phyloP scores from a whole-genome alignment of 2,113 vertebrate species.

The Haliaeetus leucogaster region DNA sequence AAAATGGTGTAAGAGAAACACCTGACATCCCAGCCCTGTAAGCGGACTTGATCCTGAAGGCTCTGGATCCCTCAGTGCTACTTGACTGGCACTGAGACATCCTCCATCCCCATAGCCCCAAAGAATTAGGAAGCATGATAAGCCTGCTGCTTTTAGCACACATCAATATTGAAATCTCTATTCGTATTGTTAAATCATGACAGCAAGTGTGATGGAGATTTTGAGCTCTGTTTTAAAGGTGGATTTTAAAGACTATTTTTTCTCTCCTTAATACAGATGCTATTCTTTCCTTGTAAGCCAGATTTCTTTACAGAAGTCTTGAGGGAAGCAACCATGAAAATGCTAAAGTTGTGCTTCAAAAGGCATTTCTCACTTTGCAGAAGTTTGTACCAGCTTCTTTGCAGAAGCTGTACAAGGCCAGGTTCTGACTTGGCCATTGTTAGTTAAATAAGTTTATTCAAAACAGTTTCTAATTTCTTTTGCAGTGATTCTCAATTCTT shows the following conservation, averaged over 20 bases:
- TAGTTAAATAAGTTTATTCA: background rate
- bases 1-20: background rate
- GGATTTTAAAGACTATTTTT: background rate
- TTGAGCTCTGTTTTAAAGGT: background rate
- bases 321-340: background rate
- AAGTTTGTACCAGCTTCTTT: background rate
- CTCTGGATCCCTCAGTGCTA: background rate
- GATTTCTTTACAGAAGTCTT: background rate
- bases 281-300: background rate
- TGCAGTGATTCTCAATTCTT: background rate
- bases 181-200: background rate
- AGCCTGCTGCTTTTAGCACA: background rate
- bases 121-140: background rate
- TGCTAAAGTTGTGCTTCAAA: background rate
- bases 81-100: background rate
- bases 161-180: background rate
- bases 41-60: background rate
- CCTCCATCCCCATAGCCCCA: background rate
- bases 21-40: background rate
- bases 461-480: background rate
- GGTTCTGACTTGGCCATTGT: background rate
- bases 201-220: background rate
- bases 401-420: background rate
- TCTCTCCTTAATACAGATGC: background rate
- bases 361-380: background rate